Base-by-base conservation (phyloP, 2,797 vertebrate species). In the Eupleurogrammus muticus region DNA sequence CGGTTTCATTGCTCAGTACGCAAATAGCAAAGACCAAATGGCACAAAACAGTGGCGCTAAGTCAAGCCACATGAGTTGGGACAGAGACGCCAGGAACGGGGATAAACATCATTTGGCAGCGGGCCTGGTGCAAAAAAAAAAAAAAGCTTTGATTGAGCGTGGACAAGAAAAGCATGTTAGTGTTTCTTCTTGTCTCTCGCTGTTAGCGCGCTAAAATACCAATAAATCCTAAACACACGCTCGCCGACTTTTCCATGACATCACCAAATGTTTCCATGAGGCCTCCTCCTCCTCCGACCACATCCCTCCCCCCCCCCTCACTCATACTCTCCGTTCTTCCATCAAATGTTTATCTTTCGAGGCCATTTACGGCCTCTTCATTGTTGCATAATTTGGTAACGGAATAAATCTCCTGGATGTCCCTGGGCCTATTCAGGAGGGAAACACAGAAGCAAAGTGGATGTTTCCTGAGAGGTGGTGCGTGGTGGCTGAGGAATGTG, bases 201-300 rank as follows among this genome's bases (percentile, higher is more conserved):
- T 1, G 14, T 67, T 52, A 46, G 38, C 36, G 44, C 38, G 46
- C 40, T 42, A 20, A 44, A 75, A 80, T 50, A 72, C 57, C 35
- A 44, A 80, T 53, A 66, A 79, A 65, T 73, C 69, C 62, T 28
- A 7, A 73, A 61, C 53, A 60, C 70, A 46, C 57, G 61, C 66
- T 68, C 53, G 32, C 46, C 55, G 49, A 13, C 61, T 78, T 83
- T 90, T 90, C 84, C 87, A 82, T 89, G 87, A 90, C 76, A 80
- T 90, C 87, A 88, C 65, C 53, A 38, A 47, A 73, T 57, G 61
- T 83, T 77, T 83, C 80, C 36, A 21, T 60, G 56, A 80, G 58
- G 60, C 66, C 55, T 20, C 19, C 59, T 64, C 66, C 55, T 20
- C 19, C 59, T 64, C 17, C 17, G 2, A 40, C 38, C 3, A 1